These are phyloP conservation scores for rabbit (Oryctolagus cuniculus) DNA, from an alignment of 2,113 vertebrate genomes.

Conservation along the genomic window mOryCun1.1 NC_091439.1:38887001-38887500, in stretches of 20 bases:
- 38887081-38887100: neutral
- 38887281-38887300: neutral
- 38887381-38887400: neutral
- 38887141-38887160: neutral
- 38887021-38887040: neutral
- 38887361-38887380: constrained; percentile 4
- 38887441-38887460: constrained; percentile 45
- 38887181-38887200: neutral
- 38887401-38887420: constrained; percentile 45
- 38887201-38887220: fast-evolving
- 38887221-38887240: fast-evolving
- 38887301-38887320: constrained; percentile 20
- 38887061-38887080: constrained; percentile 31
- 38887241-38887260: neutral
- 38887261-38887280: neutral
- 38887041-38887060: neutral
- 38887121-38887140: neutral
- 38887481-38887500: neutral
- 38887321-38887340: neutral
- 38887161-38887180: neutral
- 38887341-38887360: constrained; percentile 66
- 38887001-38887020: neutral
- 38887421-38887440: constrained; percentile 35
- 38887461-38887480: constrained; percentile 57
- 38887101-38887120: fast-evolving